Evolutionary conservation across 2,888 invertebrate genomes (phyloP), one percentile per base, ranked within the genome.

Genomic region (Galerucella pusilla): DNA sequence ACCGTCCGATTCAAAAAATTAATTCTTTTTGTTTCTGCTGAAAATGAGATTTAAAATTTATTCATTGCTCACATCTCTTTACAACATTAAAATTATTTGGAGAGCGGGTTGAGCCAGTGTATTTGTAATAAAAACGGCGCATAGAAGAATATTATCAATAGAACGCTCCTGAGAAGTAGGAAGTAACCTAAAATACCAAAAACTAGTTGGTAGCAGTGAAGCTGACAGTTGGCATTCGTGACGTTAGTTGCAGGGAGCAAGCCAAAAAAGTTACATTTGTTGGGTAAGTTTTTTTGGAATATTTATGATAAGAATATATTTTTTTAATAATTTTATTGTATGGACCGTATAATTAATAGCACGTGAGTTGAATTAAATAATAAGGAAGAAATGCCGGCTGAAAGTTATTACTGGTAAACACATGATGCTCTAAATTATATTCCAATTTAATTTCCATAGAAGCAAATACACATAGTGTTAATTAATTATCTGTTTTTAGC

Each of bases 401-500:
- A 78, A 64, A 80, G 80, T 75, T 82, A 80, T 68, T 83, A 80
- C 68, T 80, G 82, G 83, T 83, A 81, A 82, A 70, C 67, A 63
- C 54, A 70, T 54, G 63, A 46, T 49, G 45, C 57, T 49, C 35
- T 60, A 52, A 73, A 74, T 60, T 65, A 71, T 68, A 60, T 64
- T 54, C 63, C 49, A 68, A 64, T 69, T 69, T 74, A 60, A 63
- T 72, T 63, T 54, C 70, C 64, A 70, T 70, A 67, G 69, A 71
- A 65, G 45, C 64, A 59, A 10, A 59, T 61, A 61, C 57, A 74
- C 25, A 66, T 45, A 45, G n/a, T 57, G 16, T 28, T 70, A 28
- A 63, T 68, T 61, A 28, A 35, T 68, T 28, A 60, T 54, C 61
- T 76, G 74, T 83, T 73, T 81, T 68, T 86, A 88, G 88, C 81